Percentiles rank a stretch among this genome's conserved stretches.
These are phyloP conservation scores for Epizoanthus scotinus DNA, from an alignment of 92 coral and sea anemone genomes.

Conservation along the genomic window DNA sequence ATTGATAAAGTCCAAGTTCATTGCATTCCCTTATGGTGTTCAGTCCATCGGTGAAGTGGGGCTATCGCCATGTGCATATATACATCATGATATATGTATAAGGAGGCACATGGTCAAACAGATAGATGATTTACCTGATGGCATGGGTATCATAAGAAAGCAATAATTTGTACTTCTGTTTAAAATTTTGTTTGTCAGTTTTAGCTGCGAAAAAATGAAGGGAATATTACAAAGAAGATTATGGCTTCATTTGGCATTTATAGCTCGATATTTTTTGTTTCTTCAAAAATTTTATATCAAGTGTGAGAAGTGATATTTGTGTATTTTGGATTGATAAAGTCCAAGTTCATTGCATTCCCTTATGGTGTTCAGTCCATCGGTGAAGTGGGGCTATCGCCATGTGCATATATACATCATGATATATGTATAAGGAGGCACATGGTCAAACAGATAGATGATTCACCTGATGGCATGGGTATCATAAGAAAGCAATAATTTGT, in stretches of 20 bases:
- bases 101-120: conserved; percentile 28
- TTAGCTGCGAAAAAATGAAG: conserved; percentile 1
- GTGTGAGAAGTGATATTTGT: neutral
- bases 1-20: conserved; percentile 10
- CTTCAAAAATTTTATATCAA: neutral
- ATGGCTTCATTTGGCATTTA: neutral
- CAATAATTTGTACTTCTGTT: conserved; percentile 9
- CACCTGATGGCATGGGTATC: conserved; percentile 27
- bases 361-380: conserved; percentile 26
- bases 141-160: conserved; percentile 24
- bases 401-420: neutral
- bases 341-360: conserved; percentile 20
- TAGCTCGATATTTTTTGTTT: neutral
- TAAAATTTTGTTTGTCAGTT: neutral
- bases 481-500: conserved; percentile 12
- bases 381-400: conserved; percentile 8
- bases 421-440: conserved; percentile 22
- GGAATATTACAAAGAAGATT: neutral
- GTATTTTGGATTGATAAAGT: neutral
- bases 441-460: conserved; percentile 24
- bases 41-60: conserved; percentile 20
- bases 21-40: conserved; percentile 26
- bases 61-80: neutral
- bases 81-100: conserved; percentile 1
- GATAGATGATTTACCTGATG: conserved; percentile 26